Conservation (phyloP, 2,888 invertebrate species). For the Dastarcus helophoroides region DNA sequence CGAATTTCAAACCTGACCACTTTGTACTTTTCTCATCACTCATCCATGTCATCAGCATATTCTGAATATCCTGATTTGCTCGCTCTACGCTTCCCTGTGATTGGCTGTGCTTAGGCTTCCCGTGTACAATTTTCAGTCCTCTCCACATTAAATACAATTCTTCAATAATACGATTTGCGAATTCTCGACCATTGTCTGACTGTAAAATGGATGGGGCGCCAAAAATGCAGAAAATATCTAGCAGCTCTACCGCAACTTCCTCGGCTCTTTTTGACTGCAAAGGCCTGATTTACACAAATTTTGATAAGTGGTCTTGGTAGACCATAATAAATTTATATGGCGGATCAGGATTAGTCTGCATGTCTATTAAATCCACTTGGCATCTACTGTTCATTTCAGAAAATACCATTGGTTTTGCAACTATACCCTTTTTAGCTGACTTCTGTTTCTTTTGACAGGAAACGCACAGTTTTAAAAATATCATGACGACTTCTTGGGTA, state of each 20-base stretch:
- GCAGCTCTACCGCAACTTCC: constrained; percentile 25
- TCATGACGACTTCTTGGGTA: constrained; percentile 5
- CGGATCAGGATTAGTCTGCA: constrained; percentile 11
- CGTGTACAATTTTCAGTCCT: constrained; percentile 28
- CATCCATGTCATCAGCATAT: constrained; percentile 12
- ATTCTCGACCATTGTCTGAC: constrained; percentile 22
- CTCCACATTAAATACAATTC: constrained; percentile 7
- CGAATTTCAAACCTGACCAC: constrained; percentile 13
- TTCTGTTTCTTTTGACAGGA: constrained; percentile 14
- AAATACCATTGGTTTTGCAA: constrained; percentile 19
- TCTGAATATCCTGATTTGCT: constrained; percentile 12
- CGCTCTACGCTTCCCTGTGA: constrained; percentile 11
- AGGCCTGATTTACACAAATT: constrained; percentile 16
- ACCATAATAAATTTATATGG: constrained; percentile 12
- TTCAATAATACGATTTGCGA: constrained; percentile 7
- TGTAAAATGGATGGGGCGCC: constrained; percentile 29
- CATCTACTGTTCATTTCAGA: constrained; percentile 9
- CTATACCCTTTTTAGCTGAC: constrained; percentile 21
- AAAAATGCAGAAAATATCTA: constrained; percentile 29
- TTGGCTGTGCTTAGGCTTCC: constrained; percentile 20
- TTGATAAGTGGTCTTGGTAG: constrained; percentile 12
- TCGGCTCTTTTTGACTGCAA: constrained; percentile 21
- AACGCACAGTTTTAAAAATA: constrained; percentile 13
- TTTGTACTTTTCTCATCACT: constrained; percentile 10
- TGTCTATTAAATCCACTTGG: constrained; percentile 12